Evolutionary conservation across 2,888 invertebrate species (phyloP).

Genomic region (Heteropelma amictum): DNA sequence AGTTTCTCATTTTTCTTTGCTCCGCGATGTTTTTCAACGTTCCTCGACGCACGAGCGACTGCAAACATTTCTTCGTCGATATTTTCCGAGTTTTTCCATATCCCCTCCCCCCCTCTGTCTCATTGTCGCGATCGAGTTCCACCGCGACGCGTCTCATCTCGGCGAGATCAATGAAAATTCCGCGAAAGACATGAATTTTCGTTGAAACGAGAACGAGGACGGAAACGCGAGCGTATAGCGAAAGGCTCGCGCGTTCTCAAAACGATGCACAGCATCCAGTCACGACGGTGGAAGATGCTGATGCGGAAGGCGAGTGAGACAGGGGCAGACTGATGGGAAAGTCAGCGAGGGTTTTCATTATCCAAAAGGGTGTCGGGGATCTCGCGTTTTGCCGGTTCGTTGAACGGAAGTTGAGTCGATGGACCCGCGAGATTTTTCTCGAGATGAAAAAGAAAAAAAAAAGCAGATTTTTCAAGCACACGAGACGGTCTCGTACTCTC

Average conservation of each 20-base stretch:
- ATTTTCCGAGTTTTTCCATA: no score
- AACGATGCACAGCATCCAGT: conserved; percentile 13
- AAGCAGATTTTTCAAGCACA: no score
- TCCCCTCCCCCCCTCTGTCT: no score
- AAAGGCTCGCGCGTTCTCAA: conserved; percentile 18
- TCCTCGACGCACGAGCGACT: no score
- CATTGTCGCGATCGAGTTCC: no score
- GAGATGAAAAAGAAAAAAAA: not conserved
- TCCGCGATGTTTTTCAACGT: no score
- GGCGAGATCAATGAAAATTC: not conserved
- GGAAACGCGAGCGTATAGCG: conserved; percentile 10
- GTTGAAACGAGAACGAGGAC: conserved; percentile 38
- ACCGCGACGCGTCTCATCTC: no score
- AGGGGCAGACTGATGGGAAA: conserved; percentile 66
- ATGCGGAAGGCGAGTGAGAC: conserved; percentile 64
- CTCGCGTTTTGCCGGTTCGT: conserved; percentile 72
- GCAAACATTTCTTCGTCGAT: no score
- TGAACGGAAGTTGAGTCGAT: conserved; percentile 72
- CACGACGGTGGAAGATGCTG: conserved; percentile 36
- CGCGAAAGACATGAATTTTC: not conserved
- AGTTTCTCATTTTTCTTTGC: no score
- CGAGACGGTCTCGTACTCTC: no score
- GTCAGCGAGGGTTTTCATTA: conserved; percentile 73
- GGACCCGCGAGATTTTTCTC: conserved; percentile 47
- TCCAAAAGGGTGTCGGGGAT: conserved; percentile 75